Evolutionary conservation across 2,888 invertebrate species (phyloP).

Genomic region (Caenorhabditis angaria): DNA sequence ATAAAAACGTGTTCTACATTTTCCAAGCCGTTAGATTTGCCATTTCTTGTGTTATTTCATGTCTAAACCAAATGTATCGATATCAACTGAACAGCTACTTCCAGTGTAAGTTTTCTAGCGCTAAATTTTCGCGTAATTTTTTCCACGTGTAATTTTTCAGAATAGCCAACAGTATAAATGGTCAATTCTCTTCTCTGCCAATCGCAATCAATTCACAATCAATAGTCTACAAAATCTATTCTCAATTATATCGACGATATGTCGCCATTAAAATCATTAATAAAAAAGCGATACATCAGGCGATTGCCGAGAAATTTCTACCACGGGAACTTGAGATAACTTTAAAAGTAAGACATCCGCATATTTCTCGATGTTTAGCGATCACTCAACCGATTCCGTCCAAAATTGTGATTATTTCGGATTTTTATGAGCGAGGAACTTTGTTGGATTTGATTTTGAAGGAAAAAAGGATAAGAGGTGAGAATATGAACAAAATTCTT

Average conservation of each 20-base stretch:
- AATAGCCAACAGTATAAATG: conserved; percentile 25
- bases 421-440: conserved; percentile 60
- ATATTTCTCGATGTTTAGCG: conserved; percentile 47
- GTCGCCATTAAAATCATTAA: conserved; percentile 65
- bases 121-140: not conserved
- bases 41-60: conserved; percentile 9
- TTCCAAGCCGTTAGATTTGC: not conserved
- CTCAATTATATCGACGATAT: conserved; percentile 34
- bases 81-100: conserved; percentile 26
- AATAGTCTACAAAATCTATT: conserved; percentile 50
- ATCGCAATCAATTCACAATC: conserved; percentile 55
- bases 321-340: conserved; percentile 62
- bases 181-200: conserved; percentile 30
- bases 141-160: conserved; percentile 8
- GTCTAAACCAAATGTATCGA: conserved; percentile 18
- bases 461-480: conserved; percentile 40
- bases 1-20: not conserved
- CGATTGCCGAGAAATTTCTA: conserved; percentile 59
- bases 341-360: conserved; percentile 49
- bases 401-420: conserved; percentile 57
- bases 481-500: too few species aligned
- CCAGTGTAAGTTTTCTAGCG: conserved; percentile 21
- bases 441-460: conserved; percentile 50
- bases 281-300: conserved; percentile 50
- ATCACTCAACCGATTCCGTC: conserved; percentile 44